A percentile compares a stretch with the other conserved stretches of the same genome.
phyloP scores from a whole-genome alignment of 92 coral and sea anemone species.

The Siderastrea siderea region DNA sequence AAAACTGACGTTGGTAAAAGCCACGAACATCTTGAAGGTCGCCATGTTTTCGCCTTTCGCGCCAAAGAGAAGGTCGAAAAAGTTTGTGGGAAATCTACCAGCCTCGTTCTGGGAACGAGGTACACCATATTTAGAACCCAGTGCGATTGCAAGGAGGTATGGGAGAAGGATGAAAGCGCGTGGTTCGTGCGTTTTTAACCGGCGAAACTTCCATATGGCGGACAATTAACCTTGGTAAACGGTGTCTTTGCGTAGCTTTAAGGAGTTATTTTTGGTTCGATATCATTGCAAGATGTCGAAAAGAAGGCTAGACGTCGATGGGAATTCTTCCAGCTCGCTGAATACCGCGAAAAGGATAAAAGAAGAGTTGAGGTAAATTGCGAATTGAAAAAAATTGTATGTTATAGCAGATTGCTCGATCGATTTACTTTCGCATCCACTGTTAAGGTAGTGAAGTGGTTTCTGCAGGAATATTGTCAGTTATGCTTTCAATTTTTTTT shows the following conservation, averaged over 20 bases:
- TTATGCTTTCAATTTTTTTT: no score
- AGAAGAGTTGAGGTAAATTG: constrained; percentile 83
- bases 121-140: neutral
- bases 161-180: constrained; percentile 17
- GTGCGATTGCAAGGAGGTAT: constrained; percentile 11
- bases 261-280: neutral
- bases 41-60: constrained; percentile 32
- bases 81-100: neutral
- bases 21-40: neutral
- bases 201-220: constrained; percentile 16
- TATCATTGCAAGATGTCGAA: constrained; percentile 81
- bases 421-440: no score
- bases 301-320: constrained; percentile 95
- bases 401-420: no score
- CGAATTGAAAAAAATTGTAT: neutral
- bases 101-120: constrained; percentile 9
- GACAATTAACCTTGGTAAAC: neutral
- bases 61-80: neutral
- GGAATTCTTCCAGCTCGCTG: constrained; percentile 66
- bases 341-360: constrained; percentile 88
- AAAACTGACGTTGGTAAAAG: no score
- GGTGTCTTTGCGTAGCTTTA: neutral
- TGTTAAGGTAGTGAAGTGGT: no score
- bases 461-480: no score
- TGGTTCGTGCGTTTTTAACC: constrained; percentile 5